phyloP scores from a whole-genome alignment of 2,113 vertebrate species.

The Ia io region DNA sequence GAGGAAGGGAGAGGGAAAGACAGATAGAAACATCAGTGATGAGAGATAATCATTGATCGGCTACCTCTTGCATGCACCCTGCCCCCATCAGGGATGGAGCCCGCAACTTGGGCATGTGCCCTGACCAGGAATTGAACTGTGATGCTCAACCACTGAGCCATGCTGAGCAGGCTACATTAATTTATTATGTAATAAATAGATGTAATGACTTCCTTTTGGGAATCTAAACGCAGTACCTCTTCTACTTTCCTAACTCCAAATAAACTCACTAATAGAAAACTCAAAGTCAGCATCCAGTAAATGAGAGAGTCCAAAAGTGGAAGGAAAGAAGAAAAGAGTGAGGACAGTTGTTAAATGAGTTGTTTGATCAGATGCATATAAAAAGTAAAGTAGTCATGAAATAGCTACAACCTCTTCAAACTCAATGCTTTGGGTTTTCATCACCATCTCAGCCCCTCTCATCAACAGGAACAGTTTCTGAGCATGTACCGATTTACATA shows the following conservation, averaged over 20 bases:
- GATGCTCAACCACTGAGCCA: too few species aligned
- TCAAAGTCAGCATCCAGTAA: background rate
- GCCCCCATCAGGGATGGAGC: too few species aligned
- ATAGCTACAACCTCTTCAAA: background rate
- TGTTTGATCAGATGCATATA: background rate
- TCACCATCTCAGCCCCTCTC: background rate
- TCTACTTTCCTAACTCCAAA: background rate
- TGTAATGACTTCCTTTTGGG: background rate
- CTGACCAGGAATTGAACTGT: too few species aligned
- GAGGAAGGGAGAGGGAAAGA: too few species aligned
- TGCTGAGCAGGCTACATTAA: background rate
- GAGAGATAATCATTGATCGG: too few species aligned
- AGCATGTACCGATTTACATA: background rate
- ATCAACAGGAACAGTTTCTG: background rate
- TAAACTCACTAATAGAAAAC: background rate
- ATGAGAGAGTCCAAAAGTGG: background rate
- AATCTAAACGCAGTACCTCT: background rate
- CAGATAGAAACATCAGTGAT: too few species aligned
- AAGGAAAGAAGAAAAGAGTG: background rate
- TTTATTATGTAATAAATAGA: background rate
- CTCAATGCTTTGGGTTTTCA: background rate
- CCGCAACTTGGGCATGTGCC: too few species aligned
- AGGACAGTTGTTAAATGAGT: background rate
- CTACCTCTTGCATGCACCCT: too few species aligned
- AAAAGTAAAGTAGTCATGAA: background rate